Conservation (phyloP, 1,140 invertebrate species). For the Heliconius eleuchia region DNA sequence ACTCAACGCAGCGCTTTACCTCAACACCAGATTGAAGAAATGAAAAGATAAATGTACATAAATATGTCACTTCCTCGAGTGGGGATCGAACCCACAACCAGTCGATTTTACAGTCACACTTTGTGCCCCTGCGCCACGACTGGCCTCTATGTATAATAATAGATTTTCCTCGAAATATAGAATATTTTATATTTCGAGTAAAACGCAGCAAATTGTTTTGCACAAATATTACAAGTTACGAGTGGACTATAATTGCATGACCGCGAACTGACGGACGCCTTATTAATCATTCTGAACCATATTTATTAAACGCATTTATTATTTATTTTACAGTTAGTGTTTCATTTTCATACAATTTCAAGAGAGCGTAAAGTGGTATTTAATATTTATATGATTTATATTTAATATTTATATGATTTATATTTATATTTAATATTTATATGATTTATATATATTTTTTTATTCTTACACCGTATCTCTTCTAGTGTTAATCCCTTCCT, state of each 20-base stretch:
- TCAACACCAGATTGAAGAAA: too few species aligned
- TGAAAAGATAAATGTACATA: too few species aligned
- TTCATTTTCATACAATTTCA: conserved; percentile 8
- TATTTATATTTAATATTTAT: not conserved
- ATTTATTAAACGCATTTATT: conserved; percentile 17
- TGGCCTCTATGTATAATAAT: too few species aligned
- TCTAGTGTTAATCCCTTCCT: too few species aligned
- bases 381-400: not conserved
- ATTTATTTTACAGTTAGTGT: conserved; percentile 5
- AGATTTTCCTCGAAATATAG: too few species aligned
- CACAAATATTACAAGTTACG: conserved; percentile 26
- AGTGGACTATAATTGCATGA: conserved; percentile 37
- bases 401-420: not conserved
- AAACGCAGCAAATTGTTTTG: conserved; percentile 20
- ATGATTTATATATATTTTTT: not conserved
- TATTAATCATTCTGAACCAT: conserved; percentile 37
- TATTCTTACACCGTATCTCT: too few species aligned
- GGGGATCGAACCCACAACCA: too few species aligned
- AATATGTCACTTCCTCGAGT: too few species aligned
- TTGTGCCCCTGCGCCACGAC: too few species aligned
- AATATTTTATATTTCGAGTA: not conserved
- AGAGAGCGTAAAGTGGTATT: conserved; percentile 1
- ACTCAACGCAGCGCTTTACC: too few species aligned
- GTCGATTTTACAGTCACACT: too few species aligned
- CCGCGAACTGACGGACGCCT: conserved; percentile 34